Evolutionary conservation across 2,113 vertebrate genomes (phyloP).

Genomic region (Tricholaema leucomelas): DNA sequence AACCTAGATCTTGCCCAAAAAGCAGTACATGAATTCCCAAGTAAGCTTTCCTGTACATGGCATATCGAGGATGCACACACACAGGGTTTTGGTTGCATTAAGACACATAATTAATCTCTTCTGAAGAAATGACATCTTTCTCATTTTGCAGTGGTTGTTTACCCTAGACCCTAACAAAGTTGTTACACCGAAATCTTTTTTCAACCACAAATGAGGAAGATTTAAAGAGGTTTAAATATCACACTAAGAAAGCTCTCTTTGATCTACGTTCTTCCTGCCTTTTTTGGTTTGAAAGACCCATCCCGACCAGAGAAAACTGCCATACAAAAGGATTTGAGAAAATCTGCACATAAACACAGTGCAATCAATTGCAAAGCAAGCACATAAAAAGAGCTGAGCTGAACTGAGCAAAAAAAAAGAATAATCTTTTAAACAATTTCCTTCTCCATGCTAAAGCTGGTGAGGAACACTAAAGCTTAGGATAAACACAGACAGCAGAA

Average conservation of each 20-base stretch:
- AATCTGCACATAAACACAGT: neutral
- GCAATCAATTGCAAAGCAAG: neutral
- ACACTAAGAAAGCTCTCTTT: neutral
- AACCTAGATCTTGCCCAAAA: neutral
- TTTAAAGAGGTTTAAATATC: constrained; percentile 4
- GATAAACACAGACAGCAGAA: neutral
- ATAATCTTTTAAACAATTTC: neutral
- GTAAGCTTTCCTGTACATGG: neutral
- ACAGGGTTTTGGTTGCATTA: neutral
- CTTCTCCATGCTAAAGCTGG: neutral
- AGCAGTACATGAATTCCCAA: neutral
- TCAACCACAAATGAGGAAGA: neutral
- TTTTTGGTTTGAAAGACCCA: neutral
- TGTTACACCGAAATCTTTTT: neutral
- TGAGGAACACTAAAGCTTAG: neutral
- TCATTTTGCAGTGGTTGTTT: neutral
- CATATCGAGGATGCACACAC: neutral
- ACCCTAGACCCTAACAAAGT: neutral
- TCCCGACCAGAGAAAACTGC: neutral
- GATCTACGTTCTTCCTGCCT: neutral
- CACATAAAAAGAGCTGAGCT: neutral
- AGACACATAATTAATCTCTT: neutral
- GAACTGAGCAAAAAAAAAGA: neutral
- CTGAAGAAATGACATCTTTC: neutral
- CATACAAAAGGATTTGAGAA: neutral